Evolutionary conservation across 2,888 invertebrate species (phyloP).

Genomic region (Horisme vitalbata): DNA sequence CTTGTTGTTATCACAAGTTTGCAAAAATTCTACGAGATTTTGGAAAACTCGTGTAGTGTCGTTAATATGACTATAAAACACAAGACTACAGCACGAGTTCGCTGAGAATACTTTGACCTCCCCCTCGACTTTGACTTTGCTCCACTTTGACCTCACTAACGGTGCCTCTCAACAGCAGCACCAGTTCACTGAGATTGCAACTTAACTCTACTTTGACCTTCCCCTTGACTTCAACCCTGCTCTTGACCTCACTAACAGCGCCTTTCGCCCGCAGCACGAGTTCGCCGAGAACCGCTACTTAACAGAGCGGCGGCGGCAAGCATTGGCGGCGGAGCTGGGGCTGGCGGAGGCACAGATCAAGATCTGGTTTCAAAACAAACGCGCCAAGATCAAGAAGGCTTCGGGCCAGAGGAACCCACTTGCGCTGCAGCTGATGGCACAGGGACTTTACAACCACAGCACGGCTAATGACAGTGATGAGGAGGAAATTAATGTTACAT

Average conservation of each 20-base stretch:
- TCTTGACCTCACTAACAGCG: neutral
- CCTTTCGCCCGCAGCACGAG: constrained; percentile 85
- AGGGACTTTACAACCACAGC: constrained; percentile 92
- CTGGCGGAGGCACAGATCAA: constrained; percentile 98
- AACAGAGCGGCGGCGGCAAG: constrained; percentile 94
- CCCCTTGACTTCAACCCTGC: neutral
- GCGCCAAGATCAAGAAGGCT: constrained; percentile 97
- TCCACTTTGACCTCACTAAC: too few relatives aligned
- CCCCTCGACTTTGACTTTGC: too few relatives aligned
- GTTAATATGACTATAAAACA: too few relatives aligned
- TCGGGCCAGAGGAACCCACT: constrained; percentile 92
- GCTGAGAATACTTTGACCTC: too few relatives aligned
- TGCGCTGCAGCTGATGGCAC: constrained; percentile 95
- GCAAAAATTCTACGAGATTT: too few relatives aligned
- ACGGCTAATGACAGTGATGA: constrained; percentile 91
- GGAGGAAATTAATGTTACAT: constrained; percentile 82
- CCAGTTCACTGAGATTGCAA: too few relatives aligned
- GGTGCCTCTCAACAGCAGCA: neutral
- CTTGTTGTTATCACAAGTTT: too few relatives aligned
- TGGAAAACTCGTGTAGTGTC: too few relatives aligned
- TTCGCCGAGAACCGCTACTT: constrained; percentile 96
- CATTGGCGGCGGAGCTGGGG: constrained; percentile 93
- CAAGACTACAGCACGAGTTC: too few relatives aligned
- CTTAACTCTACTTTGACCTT: too few relatives aligned
- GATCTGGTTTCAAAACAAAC: constrained; percentile 98